phyloP scores from a whole-genome alignment of 1,140 invertebrate species.

The Monomorium pharaonis region DNA sequence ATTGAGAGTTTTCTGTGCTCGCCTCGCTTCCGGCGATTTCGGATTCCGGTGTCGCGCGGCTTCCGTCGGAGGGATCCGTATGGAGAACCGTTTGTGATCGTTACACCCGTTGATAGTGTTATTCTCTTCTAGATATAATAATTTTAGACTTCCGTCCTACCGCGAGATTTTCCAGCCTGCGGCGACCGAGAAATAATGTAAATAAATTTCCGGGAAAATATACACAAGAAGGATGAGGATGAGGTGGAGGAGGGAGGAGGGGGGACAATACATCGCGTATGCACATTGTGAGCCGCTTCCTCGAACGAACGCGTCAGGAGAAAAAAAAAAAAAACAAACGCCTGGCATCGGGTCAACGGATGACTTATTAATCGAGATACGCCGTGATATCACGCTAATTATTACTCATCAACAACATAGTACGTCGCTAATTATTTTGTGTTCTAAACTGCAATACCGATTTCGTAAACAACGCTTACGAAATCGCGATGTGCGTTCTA shows the following conservation, averaged over 20 bases:
- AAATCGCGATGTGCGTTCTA: neutral
- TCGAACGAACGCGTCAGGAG: conserved; percentile 43
- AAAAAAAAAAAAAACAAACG: conserved; percentile 48
- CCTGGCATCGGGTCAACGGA: conserved; percentile 53
- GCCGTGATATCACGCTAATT: conserved; percentile 35
- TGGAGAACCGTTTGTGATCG: neutral
- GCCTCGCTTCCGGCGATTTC: neutral
- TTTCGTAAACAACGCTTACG: conserved; percentile 15
- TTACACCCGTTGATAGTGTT: neutral
- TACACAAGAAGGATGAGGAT: neutral
- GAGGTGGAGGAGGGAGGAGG: too few relatives aligned
- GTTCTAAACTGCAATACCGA: conserved; percentile 10
- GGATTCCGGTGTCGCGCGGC: too few relatives aligned
- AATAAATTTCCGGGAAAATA: conserved; percentile 65
- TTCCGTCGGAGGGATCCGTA: too few relatives aligned
- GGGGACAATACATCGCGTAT: neutral
- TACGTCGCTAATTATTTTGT: conserved; percentile 21
- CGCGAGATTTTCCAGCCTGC: conserved; percentile 20
- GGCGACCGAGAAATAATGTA: conserved; percentile 24
- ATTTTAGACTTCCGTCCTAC: conserved; percentile 29
- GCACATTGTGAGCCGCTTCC: conserved; percentile 31
- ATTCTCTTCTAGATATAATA: neutral
- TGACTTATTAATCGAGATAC: conserved; percentile 57
- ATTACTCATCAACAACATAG: conserved; percentile 22
- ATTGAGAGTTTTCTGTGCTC: neutral